Base-by-base conservation (phyloP, 2,113 vertebrate genomes). In the Sterrhoptilus dennistouni region DNA sequence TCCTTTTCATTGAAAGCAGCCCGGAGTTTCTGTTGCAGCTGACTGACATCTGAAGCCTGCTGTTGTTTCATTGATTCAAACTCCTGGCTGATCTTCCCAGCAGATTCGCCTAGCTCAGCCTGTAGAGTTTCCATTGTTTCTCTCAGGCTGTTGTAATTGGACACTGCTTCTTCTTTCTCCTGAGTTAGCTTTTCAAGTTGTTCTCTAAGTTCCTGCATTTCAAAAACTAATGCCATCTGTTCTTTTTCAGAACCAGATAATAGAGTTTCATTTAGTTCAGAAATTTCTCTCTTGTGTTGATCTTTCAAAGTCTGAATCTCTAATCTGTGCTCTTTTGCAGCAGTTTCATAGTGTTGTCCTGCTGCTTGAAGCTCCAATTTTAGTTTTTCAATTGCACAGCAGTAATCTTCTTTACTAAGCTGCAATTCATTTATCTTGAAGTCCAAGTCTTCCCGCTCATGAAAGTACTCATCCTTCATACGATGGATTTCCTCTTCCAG, bases 371-470 rank as follows among this genome's bases (percentile, higher is more conserved):
- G 91, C 23, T 98, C 95, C 57, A 92, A 57, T 89, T 98, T 98
- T 89, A 98, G 86, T 94, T 98, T 98, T 93, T 98, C 98, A 8
- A 97, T 97, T 66, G 96, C 56, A 93, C 71, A 96, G 42, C 97
- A 94, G 21, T 97, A 97, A 33, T 98, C 98, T 84, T 99, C 99
- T 91, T 98, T 98, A 90, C 83, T 97, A 97, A 99, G 98, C 77
- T 99, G 98, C 44, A 99, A 90, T 96, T 99, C 99, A 93, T 99
- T 98, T 84, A 99, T 98, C 97, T 99, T 99, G 93, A 99, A 99
- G 68, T 99, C 99, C 66, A 99, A 97, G 79, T 99, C 99, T 94
- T 99, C 99, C 71, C 97, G 98, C 90, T 99, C 99, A 72, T 98
- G 97, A 77, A 99, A 98, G 88, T 99, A 99, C 54, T 99, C 99